A percentile compares a stretch with the other conserved stretches of the same genome.
These are phyloP conservation scores for Volucella bombylans DNA, from an alignment of 2,888 invertebrate species.

Conservation along the genomic window DNA sequence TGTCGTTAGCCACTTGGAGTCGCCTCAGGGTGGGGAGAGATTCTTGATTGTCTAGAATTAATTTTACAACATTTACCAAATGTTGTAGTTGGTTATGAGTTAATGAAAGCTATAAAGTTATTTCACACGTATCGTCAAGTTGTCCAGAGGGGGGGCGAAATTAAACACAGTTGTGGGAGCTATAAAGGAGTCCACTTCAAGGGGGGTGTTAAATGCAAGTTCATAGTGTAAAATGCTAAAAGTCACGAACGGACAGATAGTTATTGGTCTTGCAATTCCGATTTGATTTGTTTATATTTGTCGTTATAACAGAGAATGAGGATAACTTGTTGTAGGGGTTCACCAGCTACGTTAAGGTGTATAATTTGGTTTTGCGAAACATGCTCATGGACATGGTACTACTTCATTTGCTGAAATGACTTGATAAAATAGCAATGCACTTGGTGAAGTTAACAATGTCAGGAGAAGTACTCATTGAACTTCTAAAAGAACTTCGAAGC, in stretches of 20 bases:
- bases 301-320: too few relatives aligned
- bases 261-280: too few relatives aligned
- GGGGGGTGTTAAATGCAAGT: slow-evolving; percentile 46
- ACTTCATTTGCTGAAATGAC: too few relatives aligned
- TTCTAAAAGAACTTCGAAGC: too few relatives aligned
- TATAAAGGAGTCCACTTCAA: slow-evolving; percentile 38
- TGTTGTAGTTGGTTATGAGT: slow-evolving; percentile 45
- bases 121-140: background rate
- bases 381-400: too few relatives aligned
- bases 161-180: slow-evolving; percentile 29
- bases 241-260: background rate
- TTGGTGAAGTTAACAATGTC: too few relatives aligned
- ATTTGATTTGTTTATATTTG: too few relatives aligned
- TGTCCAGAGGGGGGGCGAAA: background rate
- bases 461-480: too few relatives aligned
- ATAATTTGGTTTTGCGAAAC: too few relatives aligned
- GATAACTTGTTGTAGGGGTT: too few relatives aligned
- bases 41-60: slow-evolving; percentile 56
- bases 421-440: too few relatives aligned
- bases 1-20: background rate
- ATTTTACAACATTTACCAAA: slow-evolving; percentile 50
- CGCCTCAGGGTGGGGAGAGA: slow-evolving; percentile 5
- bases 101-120: slow-evolving; percentile 67
- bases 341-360: too few relatives aligned
- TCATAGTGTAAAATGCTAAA: slow-evolving; percentile 39